Evolutionary conservation across 2,113 vertebrate species (phyloP).

Genomic region (Thermophis baileyi): DNA sequence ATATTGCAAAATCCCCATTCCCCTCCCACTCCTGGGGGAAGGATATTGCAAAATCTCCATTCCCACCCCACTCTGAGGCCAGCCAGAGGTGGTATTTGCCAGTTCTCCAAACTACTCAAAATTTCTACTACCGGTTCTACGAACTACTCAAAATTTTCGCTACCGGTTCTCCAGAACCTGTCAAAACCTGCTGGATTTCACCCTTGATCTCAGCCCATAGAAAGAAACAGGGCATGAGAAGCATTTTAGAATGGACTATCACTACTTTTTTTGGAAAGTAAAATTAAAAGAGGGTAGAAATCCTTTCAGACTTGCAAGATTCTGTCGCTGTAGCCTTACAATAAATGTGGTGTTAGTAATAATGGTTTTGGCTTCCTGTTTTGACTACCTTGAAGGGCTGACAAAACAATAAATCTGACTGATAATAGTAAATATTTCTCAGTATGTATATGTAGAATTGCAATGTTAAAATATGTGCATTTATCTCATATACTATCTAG

Average conservation of each 20-base stretch:
- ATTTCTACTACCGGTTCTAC: no score
- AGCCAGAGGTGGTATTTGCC: no score
- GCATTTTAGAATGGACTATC: not conserved
- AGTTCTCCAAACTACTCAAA: no score
- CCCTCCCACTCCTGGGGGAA: no score
- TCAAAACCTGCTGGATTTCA: no score
- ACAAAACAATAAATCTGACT: not conserved
- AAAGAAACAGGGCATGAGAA: not conserved
- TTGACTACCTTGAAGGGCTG: not conserved
- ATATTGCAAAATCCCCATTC: no score
- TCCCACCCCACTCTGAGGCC: no score
- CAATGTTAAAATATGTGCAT: not conserved
- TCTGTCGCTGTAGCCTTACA: not conserved
- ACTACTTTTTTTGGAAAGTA: not conserved
- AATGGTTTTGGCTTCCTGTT: not conserved
- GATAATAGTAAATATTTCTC: not conserved
- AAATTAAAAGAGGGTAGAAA: not conserved
- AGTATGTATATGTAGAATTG: not conserved
- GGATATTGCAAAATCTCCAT: no score
- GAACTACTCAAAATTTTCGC: no score
- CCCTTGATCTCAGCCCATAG: not conserved
- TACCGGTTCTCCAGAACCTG: no score
- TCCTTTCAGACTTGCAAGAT: not conserved
- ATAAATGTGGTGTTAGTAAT: not conserved
- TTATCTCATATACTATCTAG: not conserved